Conservation (phyloP, 2,113 vertebrate species). For the Gracilinanus agilis region DNA sequence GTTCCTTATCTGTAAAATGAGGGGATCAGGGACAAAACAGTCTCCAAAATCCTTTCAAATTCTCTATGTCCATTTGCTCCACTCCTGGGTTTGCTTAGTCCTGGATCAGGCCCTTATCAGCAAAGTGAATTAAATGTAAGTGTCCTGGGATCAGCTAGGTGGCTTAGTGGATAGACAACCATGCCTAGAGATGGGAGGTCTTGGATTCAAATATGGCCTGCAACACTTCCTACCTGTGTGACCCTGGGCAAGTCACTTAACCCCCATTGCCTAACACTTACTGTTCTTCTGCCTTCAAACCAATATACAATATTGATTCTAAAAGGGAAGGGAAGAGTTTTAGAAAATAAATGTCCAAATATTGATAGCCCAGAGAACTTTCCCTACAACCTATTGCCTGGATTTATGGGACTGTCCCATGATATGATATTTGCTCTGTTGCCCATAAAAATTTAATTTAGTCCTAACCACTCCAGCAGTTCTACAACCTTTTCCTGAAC, state of each 20-base stretch:
- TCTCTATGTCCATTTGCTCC: not conserved
- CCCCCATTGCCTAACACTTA: no score
- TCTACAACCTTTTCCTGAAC: not conserved
- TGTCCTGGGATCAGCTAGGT: no score
- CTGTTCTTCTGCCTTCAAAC: no score
- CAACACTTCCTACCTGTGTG: no score
- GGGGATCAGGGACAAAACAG: not conserved
- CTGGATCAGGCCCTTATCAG: not conserved
- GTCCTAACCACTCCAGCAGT: not conserved
- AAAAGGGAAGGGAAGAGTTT: no score
- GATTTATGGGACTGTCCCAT: not conserved
- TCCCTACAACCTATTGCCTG: not conserved
- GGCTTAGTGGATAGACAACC: no score
- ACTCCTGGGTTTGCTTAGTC: not conserved
- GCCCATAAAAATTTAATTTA: not conserved
- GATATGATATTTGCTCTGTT: not conserved
- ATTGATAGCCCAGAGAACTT: not conserved
- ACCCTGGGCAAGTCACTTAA: no score
- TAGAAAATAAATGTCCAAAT: not conserved
- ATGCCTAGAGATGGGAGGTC: no score
- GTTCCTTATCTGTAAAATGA: not conserved
- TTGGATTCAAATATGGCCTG: no score
- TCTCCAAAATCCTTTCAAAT: not conserved
- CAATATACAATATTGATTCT: no score
- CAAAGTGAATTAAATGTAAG: not conserved